Base-by-base conservation (phyloP, 2,888 invertebrate species). In the Mechanitis messenoides region DNA sequence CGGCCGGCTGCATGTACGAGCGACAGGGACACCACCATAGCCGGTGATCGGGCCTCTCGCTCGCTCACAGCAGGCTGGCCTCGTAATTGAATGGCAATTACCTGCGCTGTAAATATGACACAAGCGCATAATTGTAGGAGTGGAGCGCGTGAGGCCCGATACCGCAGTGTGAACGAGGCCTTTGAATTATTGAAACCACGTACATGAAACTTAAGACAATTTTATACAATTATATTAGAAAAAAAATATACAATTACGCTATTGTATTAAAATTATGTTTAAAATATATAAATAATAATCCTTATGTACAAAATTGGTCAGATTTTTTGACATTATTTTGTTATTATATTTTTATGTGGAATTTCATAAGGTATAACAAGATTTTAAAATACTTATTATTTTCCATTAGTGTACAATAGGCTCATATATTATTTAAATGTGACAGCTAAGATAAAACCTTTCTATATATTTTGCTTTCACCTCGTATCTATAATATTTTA, bases 31-130 rank as follows among this genome's bases (percentile, higher is more conserved):
- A 31, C 31, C 78, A 72, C 69, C 55, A 65, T 55, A 42, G 71
- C 70, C 67, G 73, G 67, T 67, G 68, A 63, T 75, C 66, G 69
- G 71, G 58, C 65, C 71, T 83, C 84, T 77, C 78, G 46, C 68
- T 84, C 79, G 47, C 76, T 69, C 82, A 73, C 84, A 84, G 80
- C 84, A 74, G 85, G 84, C 83, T 75, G 76, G 83, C 77, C 77
- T 78, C 80, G 85, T 90, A 90, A 90, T 90, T 90, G 90, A 90
- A 90, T 87, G 90, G 86, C 90, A 90, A 90, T 90, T 90, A 90
- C 90, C 90, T 88, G 88, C 81, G 85, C 88, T 87, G 90, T 90
- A 90, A 90, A 90, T 90, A 90, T 90, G 90, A 90, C 90, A 89
- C 88, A 89, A 83, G 88, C 87, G 85, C 86, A 87, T 89, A 90